Conservation (phyloP, 2,113 vertebrate genomes). For the Neopipo cinnamomea region DNA sequence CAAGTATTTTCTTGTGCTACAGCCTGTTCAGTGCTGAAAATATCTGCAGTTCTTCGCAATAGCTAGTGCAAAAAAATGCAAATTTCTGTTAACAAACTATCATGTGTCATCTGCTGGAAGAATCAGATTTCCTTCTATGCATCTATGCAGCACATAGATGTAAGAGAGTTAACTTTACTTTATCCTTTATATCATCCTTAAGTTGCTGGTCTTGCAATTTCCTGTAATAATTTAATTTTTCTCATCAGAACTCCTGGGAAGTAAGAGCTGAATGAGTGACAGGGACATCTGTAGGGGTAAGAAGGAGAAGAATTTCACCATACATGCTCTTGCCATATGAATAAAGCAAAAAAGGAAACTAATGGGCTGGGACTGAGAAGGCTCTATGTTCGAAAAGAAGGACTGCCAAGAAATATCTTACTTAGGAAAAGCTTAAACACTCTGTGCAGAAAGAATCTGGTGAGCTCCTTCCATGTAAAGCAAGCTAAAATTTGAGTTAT, state of each 20-base stretch:
- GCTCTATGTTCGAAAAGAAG: neutral
- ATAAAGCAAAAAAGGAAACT: slow-evolving; percentile 17
- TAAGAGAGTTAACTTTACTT: neutral
- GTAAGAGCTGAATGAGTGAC: neutral
- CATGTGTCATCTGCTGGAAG: neutral
- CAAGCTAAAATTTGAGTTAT: neutral
- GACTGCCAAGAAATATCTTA: slow-evolving; percentile 26
- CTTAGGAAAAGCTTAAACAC: neutral
- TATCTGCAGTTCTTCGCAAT: neutral
- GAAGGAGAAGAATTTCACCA: neutral
- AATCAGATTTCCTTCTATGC: neutral
- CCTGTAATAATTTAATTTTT: neutral
- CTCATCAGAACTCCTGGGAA: neutral
- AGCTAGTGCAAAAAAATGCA: neutral
- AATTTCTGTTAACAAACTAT: neutral
- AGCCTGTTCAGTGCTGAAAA: neutral
- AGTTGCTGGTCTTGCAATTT: neutral
- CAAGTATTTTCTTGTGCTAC: neutral
- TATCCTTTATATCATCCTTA: neutral
- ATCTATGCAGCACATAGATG: neutral
- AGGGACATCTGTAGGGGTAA: slow-evolving; percentile 20
- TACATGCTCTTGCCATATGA: neutral
- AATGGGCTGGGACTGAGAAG: neutral
- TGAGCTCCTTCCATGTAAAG: neutral
- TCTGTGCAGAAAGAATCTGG: neutral